Percentiles rank a stretch among this genome's conserved stretches.
phyloP scores from a whole-genome alignment of 2,113 vertebrate species.

The Percopsis transmontana region DNA sequence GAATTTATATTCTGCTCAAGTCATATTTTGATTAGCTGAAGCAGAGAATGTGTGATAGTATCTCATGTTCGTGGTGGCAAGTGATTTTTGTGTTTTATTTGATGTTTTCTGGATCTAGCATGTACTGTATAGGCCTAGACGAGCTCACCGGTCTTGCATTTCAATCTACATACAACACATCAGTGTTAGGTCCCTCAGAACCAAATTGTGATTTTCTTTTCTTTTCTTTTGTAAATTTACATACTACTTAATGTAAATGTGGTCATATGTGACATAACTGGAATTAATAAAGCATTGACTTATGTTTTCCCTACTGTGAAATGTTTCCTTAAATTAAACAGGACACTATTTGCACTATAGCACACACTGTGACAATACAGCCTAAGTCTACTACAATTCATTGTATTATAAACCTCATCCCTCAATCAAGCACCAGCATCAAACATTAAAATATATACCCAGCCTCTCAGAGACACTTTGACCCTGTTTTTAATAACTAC shows the following conservation, averaged over 20 bases:
- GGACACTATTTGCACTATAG: not conserved
- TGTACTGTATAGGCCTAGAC: constrained; percentile 21
- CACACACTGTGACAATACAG: not conserved
- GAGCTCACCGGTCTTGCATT: constrained; percentile 55
- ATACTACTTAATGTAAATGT: constrained; percentile 71
- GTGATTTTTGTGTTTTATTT: constrained; percentile 48
- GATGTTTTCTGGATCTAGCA: constrained; percentile 47
- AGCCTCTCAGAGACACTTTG: too few species aligned
- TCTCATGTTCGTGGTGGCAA: constrained; percentile 34
- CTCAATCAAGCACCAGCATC: too few species aligned
- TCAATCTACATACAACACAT: constrained; percentile 28
- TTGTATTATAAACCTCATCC: too few species aligned
- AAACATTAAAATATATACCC: too few species aligned
- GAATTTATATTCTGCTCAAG: constrained; percentile 39
- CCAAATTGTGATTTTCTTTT: constrained; percentile 60
- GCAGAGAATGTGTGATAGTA: constrained; percentile 20
- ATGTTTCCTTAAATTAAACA: constrained; percentile 55
- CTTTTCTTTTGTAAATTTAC: constrained; percentile 46
- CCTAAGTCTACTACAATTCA: too few species aligned
- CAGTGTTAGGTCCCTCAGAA: constrained; percentile 59
- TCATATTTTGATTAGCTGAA: constrained; percentile 36
- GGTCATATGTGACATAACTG: constrained; percentile 71
- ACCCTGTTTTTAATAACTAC: too few species aligned
- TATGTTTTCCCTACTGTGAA: constrained; percentile 73
- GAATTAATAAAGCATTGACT: constrained; percentile 83